Evolutionary conservation across 2,797 vertebrate species (phyloP).

Genomic region (Amblyraja radiata): DNA sequence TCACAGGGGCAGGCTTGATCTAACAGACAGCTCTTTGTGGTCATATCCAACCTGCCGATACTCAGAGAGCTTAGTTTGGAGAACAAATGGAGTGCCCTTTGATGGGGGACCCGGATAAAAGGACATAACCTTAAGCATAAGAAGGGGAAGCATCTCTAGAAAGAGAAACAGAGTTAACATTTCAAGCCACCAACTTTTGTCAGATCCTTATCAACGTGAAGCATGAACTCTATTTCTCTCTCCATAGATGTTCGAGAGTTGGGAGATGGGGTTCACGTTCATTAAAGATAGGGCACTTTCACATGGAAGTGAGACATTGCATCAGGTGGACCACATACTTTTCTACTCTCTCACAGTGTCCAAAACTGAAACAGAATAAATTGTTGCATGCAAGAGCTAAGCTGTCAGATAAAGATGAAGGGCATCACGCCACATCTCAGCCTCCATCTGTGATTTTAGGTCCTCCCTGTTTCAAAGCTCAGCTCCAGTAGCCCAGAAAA

Average conservation of each 20-base stretch:
- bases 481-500: constrained; percentile 9
- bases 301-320: not conserved
- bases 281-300: not conserved
- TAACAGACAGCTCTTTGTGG: not conserved
- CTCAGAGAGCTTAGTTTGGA: not conserved
- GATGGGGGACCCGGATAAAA: no score
- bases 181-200: no score
- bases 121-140: no score
- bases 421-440: not conserved
- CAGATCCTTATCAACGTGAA: no score
- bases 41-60: not conserved
- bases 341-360: not conserved
- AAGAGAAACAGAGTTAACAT: no score
- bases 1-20: not conserved
- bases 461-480: constrained; percentile 17
- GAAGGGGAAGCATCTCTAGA: no score
- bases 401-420: not conserved
- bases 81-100: not conserved
- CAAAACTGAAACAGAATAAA: not conserved
- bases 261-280: not conserved
- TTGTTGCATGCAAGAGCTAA: not conserved
- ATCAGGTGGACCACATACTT: not conserved
- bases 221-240: no score
- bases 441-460: not conserved
- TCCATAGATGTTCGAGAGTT: not conserved